phyloP scores from a whole-genome alignment of 2,888 invertebrate genomes.

The Scaptomyza cyrtandrae region DNA sequence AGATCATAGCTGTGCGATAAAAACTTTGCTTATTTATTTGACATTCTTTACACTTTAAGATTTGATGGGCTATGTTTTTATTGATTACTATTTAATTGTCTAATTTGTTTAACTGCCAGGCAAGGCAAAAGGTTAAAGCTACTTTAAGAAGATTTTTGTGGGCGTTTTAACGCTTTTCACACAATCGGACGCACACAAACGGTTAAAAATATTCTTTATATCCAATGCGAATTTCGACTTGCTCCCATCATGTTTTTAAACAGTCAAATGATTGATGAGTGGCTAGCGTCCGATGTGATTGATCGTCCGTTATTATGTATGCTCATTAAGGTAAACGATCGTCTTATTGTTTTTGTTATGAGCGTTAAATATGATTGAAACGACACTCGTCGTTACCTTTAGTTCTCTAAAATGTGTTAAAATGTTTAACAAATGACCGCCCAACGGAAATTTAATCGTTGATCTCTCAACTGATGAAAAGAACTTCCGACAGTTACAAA shows the following conservation, averaged over 20 bases:
- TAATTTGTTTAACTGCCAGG: background rate
- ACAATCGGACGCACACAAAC: slow-evolving; percentile 36
- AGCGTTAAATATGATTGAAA: slow-evolving; percentile 68
- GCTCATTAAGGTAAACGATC: slow-evolving; percentile 64
- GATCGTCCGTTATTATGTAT: slow-evolving; percentile 59
- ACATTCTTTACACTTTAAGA: background rate
- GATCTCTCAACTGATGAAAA: slow-evolving; percentile 8
- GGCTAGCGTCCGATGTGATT: slow-evolving; percentile 55
- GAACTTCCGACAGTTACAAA: slow-evolving; percentile 46
- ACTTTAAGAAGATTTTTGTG: slow-evolving; percentile 7
- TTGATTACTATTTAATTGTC: background rate
- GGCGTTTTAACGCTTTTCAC: slow-evolving; percentile 46
- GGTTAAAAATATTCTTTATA: background rate
- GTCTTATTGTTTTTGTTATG: slow-evolving; percentile 62
- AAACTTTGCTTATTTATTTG: background rate
- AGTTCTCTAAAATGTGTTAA: slow-evolving; percentile 61
- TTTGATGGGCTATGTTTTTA: background rate
- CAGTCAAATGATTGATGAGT: slow-evolving; percentile 52
- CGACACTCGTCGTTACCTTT: slow-evolving; percentile 68
- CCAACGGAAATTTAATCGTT: slow-evolving; percentile 29
- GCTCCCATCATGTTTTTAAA: slow-evolving; percentile 41
- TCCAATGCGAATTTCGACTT: slow-evolving; percentile 18
- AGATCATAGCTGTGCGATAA: background rate
- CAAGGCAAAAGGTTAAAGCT: slow-evolving; percentile 54
- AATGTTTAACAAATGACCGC: slow-evolving; percentile 51